Conservation (phyloP, 1,140 invertebrate genomes). For the Temnothorax curvispinosus region DNA sequence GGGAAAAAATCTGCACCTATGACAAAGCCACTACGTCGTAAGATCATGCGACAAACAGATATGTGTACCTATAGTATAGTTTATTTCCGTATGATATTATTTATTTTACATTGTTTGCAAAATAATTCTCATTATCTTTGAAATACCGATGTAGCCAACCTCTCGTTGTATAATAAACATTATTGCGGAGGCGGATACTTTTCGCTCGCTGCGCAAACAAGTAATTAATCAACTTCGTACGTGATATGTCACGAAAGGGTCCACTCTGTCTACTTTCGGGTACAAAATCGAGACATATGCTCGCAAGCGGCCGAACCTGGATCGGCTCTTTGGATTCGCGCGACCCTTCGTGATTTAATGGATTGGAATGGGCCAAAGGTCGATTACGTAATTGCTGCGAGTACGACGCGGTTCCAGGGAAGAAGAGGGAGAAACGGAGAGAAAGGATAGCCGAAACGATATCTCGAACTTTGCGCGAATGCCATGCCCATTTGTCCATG, state of each 20-base stretch:
- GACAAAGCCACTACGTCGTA: not conserved
- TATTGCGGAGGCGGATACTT: not conserved
- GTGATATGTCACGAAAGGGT: constrained; percentile 48
- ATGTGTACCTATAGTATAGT: not conserved
- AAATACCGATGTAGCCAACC: not conserved
- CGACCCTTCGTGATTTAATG: constrained; percentile 71
- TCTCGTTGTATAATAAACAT: not conserved
- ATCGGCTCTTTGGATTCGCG: constrained; percentile 56
- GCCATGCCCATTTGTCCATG: constrained; percentile 62
- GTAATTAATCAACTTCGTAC: constrained; percentile 65
- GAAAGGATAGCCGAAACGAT: constrained; percentile 55
- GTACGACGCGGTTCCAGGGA: constrained; percentile 56
- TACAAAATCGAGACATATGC: constrained; percentile 65
- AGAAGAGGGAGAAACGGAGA: constrained; percentile 22
- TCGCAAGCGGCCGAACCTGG: constrained; percentile 41
- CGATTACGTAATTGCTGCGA: constrained; percentile 74
- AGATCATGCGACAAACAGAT: not conserved
- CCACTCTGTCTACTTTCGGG: constrained; percentile 60
- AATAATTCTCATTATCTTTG: not conserved
- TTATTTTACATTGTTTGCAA: not conserved
- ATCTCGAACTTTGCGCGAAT: constrained; percentile 72
- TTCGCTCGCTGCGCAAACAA: not conserved
- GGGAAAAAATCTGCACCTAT: not conserved
- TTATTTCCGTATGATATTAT: not conserved
- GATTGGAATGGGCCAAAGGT: constrained; percentile 75